A percentile compares a stretch with the other conserved stretches of the same genome.
Evolutionary conservation across 2,888 invertebrate genomes (phyloP).

Genomic region (Melieria picta): DNA sequence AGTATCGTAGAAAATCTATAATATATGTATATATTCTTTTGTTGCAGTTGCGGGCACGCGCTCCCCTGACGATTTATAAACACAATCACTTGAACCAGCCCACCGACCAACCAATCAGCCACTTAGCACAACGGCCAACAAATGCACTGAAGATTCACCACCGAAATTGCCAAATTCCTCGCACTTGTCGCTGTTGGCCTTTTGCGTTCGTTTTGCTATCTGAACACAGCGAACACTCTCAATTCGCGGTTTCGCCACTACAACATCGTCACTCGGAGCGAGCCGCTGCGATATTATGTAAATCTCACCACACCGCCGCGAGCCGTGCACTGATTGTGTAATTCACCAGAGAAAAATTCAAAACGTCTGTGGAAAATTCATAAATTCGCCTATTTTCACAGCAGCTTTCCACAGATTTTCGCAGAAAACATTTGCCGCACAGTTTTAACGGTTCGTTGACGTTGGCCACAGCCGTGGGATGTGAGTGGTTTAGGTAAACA

Average conservation of each 20-base stretch:
- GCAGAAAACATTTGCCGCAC: not conserved
- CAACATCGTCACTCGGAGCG: too few species aligned
- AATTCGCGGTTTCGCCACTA: too few species aligned
- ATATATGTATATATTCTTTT: too few species aligned
- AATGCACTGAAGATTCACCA: constrained; percentile 14
- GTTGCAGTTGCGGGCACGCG: too few species aligned
- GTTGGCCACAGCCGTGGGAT: not conserved
- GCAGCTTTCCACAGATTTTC: constrained; percentile 11
- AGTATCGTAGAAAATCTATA: too few species aligned
- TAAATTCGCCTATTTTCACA: constrained; percentile 3
- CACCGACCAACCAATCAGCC: not conserved
- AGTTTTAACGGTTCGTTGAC: not conserved
- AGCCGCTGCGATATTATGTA: constrained; percentile 40
- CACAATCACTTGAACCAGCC: too few species aligned
- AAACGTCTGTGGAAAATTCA: constrained; percentile 1
- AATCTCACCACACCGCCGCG: constrained; percentile 42
- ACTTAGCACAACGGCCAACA: constrained; percentile 17
- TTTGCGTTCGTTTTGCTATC: too few species aligned
- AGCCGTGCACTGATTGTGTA: constrained; percentile 39
- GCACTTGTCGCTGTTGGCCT: not conserved
- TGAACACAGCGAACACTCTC: too few species aligned
- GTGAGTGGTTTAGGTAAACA: constrained; percentile 2
- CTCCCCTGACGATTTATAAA: too few species aligned
- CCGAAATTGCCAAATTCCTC: constrained; percentile 25
- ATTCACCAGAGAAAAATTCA: constrained; percentile 41